Evolutionary conservation across 2,113 vertebrate genomes (phyloP).

Genomic region (Morphnarchus princeps): DNA sequence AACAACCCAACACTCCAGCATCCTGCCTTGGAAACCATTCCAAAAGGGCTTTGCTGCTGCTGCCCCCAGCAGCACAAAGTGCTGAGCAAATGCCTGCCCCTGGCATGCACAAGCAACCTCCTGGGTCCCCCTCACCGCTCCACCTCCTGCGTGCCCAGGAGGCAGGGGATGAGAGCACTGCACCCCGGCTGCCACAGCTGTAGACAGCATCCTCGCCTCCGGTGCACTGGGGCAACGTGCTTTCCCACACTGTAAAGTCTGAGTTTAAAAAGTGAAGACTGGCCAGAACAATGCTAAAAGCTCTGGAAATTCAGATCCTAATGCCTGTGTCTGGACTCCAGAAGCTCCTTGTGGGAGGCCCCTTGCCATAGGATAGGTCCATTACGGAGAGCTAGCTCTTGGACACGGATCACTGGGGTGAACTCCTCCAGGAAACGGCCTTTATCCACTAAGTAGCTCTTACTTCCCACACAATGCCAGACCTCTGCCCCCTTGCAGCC

Average conservation of each 20-base stretch:
- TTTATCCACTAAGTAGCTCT: not conserved
- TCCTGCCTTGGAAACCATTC: not conserved
- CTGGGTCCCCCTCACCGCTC: not conserved
- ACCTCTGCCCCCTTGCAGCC: not conserved
- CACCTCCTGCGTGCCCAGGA: not conserved
- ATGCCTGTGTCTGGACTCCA: not conserved
- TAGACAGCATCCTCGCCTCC: rapidly evolving
- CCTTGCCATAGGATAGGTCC: rapidly evolving
- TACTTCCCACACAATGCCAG: not conserved
- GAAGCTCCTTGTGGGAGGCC: not conserved
- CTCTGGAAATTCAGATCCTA: not conserved
- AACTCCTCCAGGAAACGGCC: not conserved
- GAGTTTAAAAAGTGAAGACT: not conserved
- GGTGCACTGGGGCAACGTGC: rapidly evolving
- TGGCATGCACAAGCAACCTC: not conserved
- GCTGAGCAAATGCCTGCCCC: not conserved
- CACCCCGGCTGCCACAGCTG: not conserved
- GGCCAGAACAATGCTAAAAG: not conserved
- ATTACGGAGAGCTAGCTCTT: not conserved
- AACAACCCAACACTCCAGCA: not conserved
- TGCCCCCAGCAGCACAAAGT: not conserved
- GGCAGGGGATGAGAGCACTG: not conserved
- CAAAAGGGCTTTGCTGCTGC: not conserved
- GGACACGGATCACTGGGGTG: rapidly evolving
- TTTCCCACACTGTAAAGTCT: rapidly evolving